A percentile compares a stretch with the other conserved stretches of the same genome.
Conservation (phyloP, 2,888 invertebrate genomes). For the Ischnus inquisitorius region DNA sequence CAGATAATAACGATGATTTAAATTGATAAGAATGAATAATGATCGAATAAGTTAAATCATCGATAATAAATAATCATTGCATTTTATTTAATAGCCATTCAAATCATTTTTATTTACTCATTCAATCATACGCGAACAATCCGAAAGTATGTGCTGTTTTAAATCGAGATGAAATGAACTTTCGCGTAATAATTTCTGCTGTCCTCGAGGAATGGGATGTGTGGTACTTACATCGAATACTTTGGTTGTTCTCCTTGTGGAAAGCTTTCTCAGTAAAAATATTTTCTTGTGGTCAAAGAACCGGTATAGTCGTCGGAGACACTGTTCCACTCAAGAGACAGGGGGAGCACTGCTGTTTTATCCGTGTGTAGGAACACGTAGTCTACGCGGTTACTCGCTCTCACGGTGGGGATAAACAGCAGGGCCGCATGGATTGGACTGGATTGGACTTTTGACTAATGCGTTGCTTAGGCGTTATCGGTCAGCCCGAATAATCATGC, state of each 20-base stretch:
- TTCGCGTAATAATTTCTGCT: neutral
- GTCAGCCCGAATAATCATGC: neutral
- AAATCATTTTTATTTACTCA: no score
- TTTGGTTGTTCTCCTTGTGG: neutral
- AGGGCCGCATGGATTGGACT: conserved; percentile 44
- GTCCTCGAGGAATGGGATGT: neutral
- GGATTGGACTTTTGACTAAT: neutral
- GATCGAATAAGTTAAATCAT: no score
- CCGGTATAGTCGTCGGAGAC: conserved; percentile 18
- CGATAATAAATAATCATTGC: no score
- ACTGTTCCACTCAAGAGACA: conserved; percentile 34
- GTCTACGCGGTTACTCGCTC: conserved; percentile 17
- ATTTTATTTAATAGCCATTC: no score
- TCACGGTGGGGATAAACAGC: conserved; percentile 50
- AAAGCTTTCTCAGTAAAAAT: neutral
- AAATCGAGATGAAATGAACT: neutral
- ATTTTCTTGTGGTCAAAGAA: conserved; percentile 21
- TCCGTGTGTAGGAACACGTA: conserved; percentile 59
- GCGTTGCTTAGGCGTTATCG: conserved; percentile 2
- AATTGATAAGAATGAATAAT: no score
- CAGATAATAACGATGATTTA: no score
- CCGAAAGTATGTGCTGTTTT: neutral
- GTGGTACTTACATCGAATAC: conserved; percentile 36
- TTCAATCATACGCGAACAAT: neutral
- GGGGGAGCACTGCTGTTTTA: conserved; percentile 53